Conservation (phyloP, 2,888 invertebrate genomes). For the Cetonia aurata region DNA sequence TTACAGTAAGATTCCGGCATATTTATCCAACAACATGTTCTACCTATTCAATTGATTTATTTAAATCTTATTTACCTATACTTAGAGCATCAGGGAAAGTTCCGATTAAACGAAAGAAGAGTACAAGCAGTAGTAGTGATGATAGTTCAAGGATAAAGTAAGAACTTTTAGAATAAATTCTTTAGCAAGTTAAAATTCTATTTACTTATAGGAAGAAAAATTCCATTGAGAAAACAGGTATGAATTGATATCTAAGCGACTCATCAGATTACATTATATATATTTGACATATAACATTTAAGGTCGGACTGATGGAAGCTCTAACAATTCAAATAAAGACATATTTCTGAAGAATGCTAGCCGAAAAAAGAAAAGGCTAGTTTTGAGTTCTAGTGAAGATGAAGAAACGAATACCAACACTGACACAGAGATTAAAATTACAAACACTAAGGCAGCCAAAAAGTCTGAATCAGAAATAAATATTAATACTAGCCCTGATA, state of each 20-base stretch:
- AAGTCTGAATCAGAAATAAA: neutral
- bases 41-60: constrained; percentile 4
- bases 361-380: neutral
- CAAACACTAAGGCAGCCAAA: too few species aligned
- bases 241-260: too few species aligned
- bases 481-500: neutral
- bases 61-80: constrained; percentile 22
- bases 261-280: too few species aligned
- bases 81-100: constrained; percentile 11
- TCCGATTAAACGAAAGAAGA: constrained; percentile 27
- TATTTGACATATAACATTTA: too few species aligned
- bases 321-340: neutral
- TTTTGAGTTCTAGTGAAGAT: constrained; percentile 27
- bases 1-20: neutral
- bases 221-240: too few species aligned
- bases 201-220: constrained; percentile 30
- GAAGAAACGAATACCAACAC: neutral
- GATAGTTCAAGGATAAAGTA: constrained; percentile 26
- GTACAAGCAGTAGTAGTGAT: constrained; percentile 25
- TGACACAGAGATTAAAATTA: neutral
- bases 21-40: neutral
- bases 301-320: too few species aligned
- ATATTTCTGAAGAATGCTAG: neutral
- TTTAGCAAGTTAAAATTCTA: neutral
- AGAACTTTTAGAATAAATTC: neutral